A percentile compares a stretch with the other conserved stretches of the same genome.
These are phyloP conservation scores for Drosophila nigromelanica DNA, from an alignment of 1,140 invertebrate species.

Conservation along the genomic window DNA sequence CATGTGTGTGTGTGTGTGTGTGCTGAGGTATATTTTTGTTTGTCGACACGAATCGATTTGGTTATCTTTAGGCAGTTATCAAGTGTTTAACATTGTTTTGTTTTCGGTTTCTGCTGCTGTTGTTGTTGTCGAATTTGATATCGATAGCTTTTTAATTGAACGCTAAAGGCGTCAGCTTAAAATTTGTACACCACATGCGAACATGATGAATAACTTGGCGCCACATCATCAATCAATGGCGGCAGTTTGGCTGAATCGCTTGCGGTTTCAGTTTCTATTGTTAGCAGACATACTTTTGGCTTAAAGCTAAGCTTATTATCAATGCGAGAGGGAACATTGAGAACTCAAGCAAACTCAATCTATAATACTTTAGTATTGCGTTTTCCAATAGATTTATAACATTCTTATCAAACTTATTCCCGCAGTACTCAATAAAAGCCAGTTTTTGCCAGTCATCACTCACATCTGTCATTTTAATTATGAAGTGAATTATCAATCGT, in stretches of 20 bases:
- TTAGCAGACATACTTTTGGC: neutral
- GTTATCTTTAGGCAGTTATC: conserved; percentile 48
- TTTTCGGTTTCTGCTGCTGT: conserved; percentile 7
- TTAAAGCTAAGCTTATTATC: neutral
- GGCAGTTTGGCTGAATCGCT: conserved; percentile 22
- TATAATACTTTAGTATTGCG: too few relatives aligned
- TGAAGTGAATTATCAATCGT: too few relatives aligned
- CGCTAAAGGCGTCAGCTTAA: conserved; percentile 35
- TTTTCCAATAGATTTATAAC: too few relatives aligned
- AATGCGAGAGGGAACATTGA: neutral
- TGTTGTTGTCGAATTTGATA: conserved; percentile 27
- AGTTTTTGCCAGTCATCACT: too few relatives aligned
- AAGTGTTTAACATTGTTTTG: conserved; percentile 40
- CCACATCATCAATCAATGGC: conserved; percentile 45
- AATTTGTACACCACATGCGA: conserved; percentile 4
- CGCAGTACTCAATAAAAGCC: too few relatives aligned
- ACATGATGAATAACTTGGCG: conserved; percentile 38
- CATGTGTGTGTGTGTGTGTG: neutral
- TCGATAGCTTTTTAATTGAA: conserved; percentile 39
- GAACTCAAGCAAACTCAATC: too few relatives aligned
- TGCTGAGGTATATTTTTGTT: conserved; percentile 25
- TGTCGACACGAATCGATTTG: conserved; percentile 46
- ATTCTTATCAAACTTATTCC: too few relatives aligned
- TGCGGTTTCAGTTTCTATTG: neutral
- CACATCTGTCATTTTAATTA: too few relatives aligned